Base-by-base conservation (phyloP, 1,140 invertebrate genomes). In the Temnothorax nylanderi region DNA sequence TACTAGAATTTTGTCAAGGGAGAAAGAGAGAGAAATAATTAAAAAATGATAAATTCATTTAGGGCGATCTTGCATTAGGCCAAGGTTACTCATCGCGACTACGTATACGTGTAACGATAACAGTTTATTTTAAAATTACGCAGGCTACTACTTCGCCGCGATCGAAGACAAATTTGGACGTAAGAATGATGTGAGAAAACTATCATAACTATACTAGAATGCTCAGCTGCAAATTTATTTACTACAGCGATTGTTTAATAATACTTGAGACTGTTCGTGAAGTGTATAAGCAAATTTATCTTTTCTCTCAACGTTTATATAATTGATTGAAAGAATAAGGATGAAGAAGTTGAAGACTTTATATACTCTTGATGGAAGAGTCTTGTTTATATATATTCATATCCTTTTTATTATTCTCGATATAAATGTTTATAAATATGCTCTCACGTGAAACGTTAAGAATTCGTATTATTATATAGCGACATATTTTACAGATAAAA, bases 41-140 rank as follows among this genome's bases (percentile, higher is more conserved):
- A 13, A 47, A 21, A 60, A 82, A 5, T 56, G 60, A 37, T 51
- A 47, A 62, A 51, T 71, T 56, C 11, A 16, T 60, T 58, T 41
- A 26, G 41, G 32, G 32, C 47, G 49, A 51, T 75, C 8, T 67
- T 74, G 60, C 76, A 84, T 77, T 85, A 21, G 75, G 64, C 81
- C 86, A 90, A 90, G 81, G 87, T 88, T 86, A 47, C 49, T 65
- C 3, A 72, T 82, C 26, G 34, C 8, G 2, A n/a, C 16, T 49
- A 34, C 6, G 64, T 13, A 41, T 18, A 8, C 6, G 85, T 62
- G 32, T 80, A 75, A 77, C 75, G 85, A 90, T 72, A 86, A 88
- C 26, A 65, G 81, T 64, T 26, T 89, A 90, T 90, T 90, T 90
- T 89, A 71, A 90, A 87, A 87, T 69, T 62, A 34, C 41, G 32